phyloP scores from a whole-genome alignment of 2,888 invertebrate genomes.

The Nemotelus pantherinus region DNA sequence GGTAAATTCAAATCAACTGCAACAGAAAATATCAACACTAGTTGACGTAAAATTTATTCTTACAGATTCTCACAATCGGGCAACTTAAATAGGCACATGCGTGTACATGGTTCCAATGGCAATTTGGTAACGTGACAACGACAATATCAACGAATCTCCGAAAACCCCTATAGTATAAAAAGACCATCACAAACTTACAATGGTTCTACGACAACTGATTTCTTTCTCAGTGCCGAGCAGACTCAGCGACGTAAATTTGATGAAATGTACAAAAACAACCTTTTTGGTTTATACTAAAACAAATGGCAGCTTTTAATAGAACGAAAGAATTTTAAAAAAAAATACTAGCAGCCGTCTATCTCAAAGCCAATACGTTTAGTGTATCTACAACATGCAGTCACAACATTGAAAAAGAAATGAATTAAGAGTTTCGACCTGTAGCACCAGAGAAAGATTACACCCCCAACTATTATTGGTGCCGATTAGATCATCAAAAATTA shows the following conservation, averaged over 20 bases:
- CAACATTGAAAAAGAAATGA: no score
- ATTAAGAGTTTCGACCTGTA: no score
- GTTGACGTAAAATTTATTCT: background rate
- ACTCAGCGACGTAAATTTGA: conserved; percentile 44
- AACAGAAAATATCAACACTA: background rate
- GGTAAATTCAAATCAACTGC: conserved; percentile 64
- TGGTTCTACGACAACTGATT: conserved; percentile 20
- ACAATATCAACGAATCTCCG: conserved; percentile 56
- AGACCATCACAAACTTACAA: conserved; percentile 16
- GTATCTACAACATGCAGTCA: no score
- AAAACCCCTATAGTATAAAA: conserved; percentile 35
- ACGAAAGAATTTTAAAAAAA: no score
- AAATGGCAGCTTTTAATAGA: no score
- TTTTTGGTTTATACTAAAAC: conserved; percentile 40
- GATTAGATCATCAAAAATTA: no score
- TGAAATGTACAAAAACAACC: conserved; percentile 46
- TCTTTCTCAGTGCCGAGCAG: conserved; percentile 33
- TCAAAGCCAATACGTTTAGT: no score
- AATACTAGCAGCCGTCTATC: no score
- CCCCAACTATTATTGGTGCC: no score
- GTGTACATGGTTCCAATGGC: conserved; percentile 85
- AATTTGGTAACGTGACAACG: conserved; percentile 72
- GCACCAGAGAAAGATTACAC: no score
- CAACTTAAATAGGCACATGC: conserved; percentile 98
- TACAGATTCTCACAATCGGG: conserved; percentile 94